Conservation (phyloP, 2,888 invertebrate genomes). For the Phortica magna region DNA sequence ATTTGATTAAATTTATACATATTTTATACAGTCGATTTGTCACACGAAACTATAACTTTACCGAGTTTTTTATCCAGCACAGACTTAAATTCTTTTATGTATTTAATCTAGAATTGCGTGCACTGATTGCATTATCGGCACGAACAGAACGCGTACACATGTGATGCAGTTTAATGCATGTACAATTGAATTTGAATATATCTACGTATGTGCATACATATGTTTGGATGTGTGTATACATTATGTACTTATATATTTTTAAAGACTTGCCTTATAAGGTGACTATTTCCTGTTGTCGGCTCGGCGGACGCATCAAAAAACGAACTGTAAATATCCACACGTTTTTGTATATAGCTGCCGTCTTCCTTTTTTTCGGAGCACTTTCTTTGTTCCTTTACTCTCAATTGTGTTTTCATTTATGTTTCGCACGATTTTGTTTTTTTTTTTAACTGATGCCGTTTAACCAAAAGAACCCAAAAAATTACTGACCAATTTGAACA, state of each 20-base stretch:
- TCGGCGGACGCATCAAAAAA: not conserved
- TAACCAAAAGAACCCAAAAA: not conserved
- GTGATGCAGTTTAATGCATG: constrained; percentile 18
- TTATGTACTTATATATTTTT: constrained; percentile 41
- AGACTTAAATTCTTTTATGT: too few species aligned
- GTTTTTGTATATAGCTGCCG: not conserved
- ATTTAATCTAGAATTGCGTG: not conserved
- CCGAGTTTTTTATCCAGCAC: too few species aligned
- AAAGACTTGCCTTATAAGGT: constrained; percentile 62
- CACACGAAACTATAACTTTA: not conserved
- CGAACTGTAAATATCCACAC: constrained; percentile 6
- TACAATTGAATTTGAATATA: constrained; percentile 32
- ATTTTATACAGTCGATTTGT: not conserved
- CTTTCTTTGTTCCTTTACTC: constrained; percentile 7
- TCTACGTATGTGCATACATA: constrained; percentile 42
- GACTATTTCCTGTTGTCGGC: constrained; percentile 50
- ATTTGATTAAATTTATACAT: too few species aligned
- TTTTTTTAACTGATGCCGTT: not conserved
- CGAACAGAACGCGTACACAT: too few species aligned
- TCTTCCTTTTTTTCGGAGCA: not conserved
- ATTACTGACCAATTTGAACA: not conserved
- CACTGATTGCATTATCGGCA: constrained; percentile 24
- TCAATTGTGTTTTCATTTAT: not conserved
- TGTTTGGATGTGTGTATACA: constrained; percentile 28
- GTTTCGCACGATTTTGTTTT: not conserved